Evolutionary conservation across 2,113 vertebrate genomes (phyloP), one percentile per base, ranked within the genome.

Genomic region (Alouatta palliata): DNA sequence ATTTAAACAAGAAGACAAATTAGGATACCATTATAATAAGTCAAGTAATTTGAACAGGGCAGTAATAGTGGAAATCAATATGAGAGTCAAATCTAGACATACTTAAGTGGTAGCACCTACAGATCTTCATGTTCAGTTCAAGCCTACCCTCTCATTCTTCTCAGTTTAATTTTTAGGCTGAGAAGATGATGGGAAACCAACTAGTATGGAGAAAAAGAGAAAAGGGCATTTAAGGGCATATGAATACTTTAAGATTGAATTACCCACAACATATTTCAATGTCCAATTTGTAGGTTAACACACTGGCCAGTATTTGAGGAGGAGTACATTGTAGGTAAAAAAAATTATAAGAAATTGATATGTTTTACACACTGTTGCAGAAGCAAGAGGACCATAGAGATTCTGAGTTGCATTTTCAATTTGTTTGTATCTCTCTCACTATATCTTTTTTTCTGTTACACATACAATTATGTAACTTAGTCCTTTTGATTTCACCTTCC

Each of bases 331-430:
- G n/a, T 40, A 30, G 49, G 47, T 56, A 47, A 89, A 27, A 43
- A 43, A 5, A 52, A n/a, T 32, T 40, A 2, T 0, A 40, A 73
- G 25, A 25, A 64, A 12, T 19, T 14, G 19, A 25, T 7, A 13
- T 3, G 2, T 35, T 30, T 23, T 43, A n/a, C 14, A 23, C 7
- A 25, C 17, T 23, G 30, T 14, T 6, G 0, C 8, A 2, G 5
- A 92, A 75, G 23, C 3, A 27, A 37, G 45, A 73, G 8, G 66
- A 27, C 25, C 21, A 8, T 21, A 14, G 49, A n/a, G 32, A 40
- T 84, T 58, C 23, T 49, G 66, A 76, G 12, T 70, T 84, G 88
- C 35, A 56, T 83, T 84, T 84, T 93, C 47, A 70, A 13, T 21
- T 76, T 54, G 14, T 77, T 77, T 70, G 23, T 43, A 10, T 9